Percentiles rank a stretch among this genome's conserved stretches.
Conservation (phyloP, 2,113 vertebrate species). For the Paradisaea rubra region DNA sequence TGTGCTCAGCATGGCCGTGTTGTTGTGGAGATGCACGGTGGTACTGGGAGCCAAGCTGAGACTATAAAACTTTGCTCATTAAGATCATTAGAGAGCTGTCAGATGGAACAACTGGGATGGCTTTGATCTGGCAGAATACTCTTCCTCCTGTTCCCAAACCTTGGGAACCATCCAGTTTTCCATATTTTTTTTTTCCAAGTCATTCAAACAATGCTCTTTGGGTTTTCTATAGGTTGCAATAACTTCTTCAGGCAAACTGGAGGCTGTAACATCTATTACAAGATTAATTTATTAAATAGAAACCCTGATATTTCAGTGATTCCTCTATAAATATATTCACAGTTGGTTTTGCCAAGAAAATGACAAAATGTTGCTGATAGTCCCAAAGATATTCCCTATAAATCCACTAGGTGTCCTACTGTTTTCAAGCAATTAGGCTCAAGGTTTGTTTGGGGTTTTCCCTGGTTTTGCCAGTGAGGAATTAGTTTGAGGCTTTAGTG, state of each 20-base stretch:
- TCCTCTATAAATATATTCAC: not conserved
- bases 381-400: not conserved
- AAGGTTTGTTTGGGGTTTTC: not conserved
- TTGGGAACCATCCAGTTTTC: slow-evolving; percentile 21
- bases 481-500: not conserved
- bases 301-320: not conserved
- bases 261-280: not conserved
- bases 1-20: not conserved
- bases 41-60: not conserved
- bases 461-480: not conserved
- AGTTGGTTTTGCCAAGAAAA: slow-evolving; percentile 22
- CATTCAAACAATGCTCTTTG: not conserved
- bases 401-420: slow-evolving; percentile 68
- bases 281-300: slow-evolving; percentile 18
- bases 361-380: not conserved
- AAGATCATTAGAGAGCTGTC: slow-evolving; percentile 44
- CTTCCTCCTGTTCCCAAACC: not conserved
- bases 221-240: not conserved
- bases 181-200: not conserved
- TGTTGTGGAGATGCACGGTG: not conserved
- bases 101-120: slow-evolving; percentile 32
- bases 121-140: slow-evolving; percentile 37
- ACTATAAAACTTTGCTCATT: slow-evolving; percentile 24
- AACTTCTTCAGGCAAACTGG: not conserved
- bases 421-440: slow-evolving; percentile 53